phyloP scores from a whole-genome alignment of 2,113 vertebrate genomes.

The Cheilinus undulatus region DNA sequence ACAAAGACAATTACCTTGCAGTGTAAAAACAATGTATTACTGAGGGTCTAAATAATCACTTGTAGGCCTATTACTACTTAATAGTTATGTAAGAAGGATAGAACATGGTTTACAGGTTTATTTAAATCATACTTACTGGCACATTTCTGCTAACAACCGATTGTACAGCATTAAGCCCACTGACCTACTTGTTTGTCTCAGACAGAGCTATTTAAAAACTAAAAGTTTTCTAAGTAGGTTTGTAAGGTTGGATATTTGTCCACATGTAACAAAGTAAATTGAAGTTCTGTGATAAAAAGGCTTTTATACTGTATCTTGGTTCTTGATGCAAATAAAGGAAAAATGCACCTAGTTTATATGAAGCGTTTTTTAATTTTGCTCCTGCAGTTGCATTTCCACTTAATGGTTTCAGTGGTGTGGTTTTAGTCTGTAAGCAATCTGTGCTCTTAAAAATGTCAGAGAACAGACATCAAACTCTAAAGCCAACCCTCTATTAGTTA shows the following conservation, averaged over 20 bases:
- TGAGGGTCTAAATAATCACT: no score
- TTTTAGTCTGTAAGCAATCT: background rate
- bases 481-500: no score
- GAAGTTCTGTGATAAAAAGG: background rate
- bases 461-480: no score
- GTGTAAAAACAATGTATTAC: no score
- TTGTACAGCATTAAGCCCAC: conserved; percentile 2
- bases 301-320: no score
- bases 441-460: background rate
- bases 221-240: background rate
- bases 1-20: no score
- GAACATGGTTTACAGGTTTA: background rate
- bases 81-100: no score
- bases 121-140: conserved; percentile 1
- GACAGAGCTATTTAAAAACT: background rate
- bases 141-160: no score
- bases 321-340: no score
- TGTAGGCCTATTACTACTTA: no score
- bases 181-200: background rate
- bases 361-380: no score
- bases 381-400: background rate
- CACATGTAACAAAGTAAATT: background rate
- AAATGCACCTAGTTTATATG: no score
- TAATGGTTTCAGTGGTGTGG: background rate
- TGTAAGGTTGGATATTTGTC: background rate